Conservation (phyloP, 2,888 invertebrate species). For the Hydropsyche betteni region DNA sequence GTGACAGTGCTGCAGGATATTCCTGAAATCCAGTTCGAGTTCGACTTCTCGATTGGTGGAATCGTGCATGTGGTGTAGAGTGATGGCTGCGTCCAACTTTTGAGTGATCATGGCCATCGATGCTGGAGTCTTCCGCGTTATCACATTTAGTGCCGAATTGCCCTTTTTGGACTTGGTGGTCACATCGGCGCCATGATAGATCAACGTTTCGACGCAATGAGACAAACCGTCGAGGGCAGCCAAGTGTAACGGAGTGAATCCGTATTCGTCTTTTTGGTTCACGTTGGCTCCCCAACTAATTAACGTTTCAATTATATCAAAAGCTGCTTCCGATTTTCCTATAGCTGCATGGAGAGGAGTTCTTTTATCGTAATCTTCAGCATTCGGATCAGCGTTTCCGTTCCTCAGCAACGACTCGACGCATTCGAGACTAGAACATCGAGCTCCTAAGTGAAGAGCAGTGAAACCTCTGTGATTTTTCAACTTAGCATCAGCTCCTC, state of each 20-base stretch:
- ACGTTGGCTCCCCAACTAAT: conserved; percentile 84
- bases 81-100: conserved; percentile 83
- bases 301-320: conserved; percentile 81
- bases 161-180: conserved; percentile 88
- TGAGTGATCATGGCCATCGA: conserved; percentile 84
- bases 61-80: conserved; percentile 79
- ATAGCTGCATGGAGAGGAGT: conserved; percentile 86
- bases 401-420: conserved; percentile 79
- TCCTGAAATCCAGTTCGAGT: conserved; percentile 82
- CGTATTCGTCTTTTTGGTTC: conserved; percentile 85
- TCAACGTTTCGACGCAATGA: conserved; percentile 84
- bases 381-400: conserved; percentile 80
- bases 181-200: conserved; percentile 88
- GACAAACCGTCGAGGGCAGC: conserved; percentile 87
- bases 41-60: conserved; percentile 82
- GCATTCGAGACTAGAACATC: conserved; percentile 82
- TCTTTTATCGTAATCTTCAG: conserved; percentile 81
- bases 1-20: conserved; percentile 82
- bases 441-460: conserved; percentile 84
- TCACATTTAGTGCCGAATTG: conserved; percentile 84
- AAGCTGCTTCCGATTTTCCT: conserved; percentile 82
- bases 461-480: conserved; percentile 84
- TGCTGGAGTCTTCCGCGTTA: conserved; percentile 86
- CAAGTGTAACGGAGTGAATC: conserved; percentile 85
- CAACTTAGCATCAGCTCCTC: conserved; percentile 78